Evolutionary conservation across 2,113 vertebrate species (phyloP), one percentile per base, ranked within the genome.

Genomic region (Cacatua alba): DNA sequence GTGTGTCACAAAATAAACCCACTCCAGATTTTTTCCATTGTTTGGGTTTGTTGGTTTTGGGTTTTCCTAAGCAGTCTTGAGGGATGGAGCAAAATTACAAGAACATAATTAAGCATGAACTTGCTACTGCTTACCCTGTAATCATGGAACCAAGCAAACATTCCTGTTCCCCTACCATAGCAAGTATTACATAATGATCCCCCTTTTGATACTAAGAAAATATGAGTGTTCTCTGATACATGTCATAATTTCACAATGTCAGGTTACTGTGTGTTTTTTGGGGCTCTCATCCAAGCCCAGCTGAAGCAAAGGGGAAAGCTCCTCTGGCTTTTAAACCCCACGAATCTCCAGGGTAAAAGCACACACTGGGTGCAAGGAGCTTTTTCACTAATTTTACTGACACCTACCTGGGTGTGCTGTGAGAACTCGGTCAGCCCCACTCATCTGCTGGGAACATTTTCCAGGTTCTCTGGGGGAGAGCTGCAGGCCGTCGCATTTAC

Each of bases 351-450:
- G 21, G 33, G 49, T 49, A 21, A 49, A 81, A 67, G 41, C 1
- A 0, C 17, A 17, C 6, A 4, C 15, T 0, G 4, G 28, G 37
- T 29, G 37, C 9, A 13, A 24, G 60, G 15, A 11, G 24, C 24
- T 48, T 28, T 59, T 68, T 10, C 9, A 4, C 13, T 33, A 25
- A 20, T 43, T 62, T 59, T n/a, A 24, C 49, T 18, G 7, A 67
- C 55, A 41, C n/a, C 20, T n/a, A 60, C 13, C 9, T 1, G 39
- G 25, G 11, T 1, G 0, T 3, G 46, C 41, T 19, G 25, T n/a
- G 48, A 84, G 44, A 85, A 11, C 43, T 53, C 2, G 0, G 13
- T 33, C 17, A 11, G 16, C 44, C 46, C 31, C 39, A 4, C 1
- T 0, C 21, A 13, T 49, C 13, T 6, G 24, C 25, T 17, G 60